Evolutionary conservation across 2,113 vertebrate species (phyloP).

Genomic region (Ceratotherium simum): DNA sequence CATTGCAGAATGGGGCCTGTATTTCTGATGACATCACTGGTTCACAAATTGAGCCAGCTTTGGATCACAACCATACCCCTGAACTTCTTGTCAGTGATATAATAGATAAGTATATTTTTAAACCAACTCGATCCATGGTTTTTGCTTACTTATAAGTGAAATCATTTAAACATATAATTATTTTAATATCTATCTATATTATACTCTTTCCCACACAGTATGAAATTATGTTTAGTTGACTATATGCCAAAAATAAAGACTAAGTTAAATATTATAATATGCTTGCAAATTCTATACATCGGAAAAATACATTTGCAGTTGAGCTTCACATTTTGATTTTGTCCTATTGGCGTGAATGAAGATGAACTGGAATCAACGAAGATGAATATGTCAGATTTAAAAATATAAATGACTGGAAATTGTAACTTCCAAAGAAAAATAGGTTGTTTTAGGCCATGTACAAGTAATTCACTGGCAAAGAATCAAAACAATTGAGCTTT

Average conservation of each 20-base stretch:
- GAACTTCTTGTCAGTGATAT: not conserved
- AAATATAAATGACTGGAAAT: slow-evolving; percentile 29
- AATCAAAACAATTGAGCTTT: slow-evolving; percentile 13
- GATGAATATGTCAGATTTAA: not conserved
- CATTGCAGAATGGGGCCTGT: not conserved
- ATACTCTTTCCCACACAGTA: not conserved
- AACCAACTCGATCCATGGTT: not conserved
- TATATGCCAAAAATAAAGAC: not conserved
- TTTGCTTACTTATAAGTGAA: not conserved
- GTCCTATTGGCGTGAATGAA: not conserved
- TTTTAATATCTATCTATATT: not conserved
- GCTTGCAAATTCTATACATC: not conserved
- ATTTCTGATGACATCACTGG: not conserved
- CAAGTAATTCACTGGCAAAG: slow-evolving; percentile 38
- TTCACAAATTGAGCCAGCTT: not conserved
- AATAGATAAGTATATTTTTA: not conserved
- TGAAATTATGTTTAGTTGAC: not conserved
- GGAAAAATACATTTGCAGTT: not conserved
- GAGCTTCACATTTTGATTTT: not conserved
- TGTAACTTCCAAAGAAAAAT: not conserved
- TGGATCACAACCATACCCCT: not conserved
- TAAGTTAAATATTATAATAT: not conserved
- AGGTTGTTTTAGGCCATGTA: not conserved
- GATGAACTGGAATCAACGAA: not conserved
- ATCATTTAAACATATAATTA: not conserved